Conservation (phyloP, 2,797 vertebrate genomes). For the Coranthus polyacanthus region DNA sequence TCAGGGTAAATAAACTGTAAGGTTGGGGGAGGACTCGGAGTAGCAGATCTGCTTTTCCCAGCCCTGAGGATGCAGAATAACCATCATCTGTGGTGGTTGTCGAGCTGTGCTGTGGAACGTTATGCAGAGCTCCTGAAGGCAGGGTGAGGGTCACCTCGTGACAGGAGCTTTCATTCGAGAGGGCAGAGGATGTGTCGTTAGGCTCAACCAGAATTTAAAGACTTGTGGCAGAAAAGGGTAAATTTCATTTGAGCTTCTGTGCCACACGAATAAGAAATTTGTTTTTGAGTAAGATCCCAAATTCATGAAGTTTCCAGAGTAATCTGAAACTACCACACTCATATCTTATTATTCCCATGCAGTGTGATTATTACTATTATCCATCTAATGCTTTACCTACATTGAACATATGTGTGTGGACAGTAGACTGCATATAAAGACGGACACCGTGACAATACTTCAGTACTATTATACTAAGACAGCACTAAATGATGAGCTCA, state of each 20-base stretch:
- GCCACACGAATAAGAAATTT: background rate
- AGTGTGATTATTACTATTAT: background rate
- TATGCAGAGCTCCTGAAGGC: slow-evolving; percentile 41
- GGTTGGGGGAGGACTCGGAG: slow-evolving; percentile 32
- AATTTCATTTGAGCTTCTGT: background rate
- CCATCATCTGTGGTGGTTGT: slow-evolving; percentile 63
- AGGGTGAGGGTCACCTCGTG: slow-evolving; percentile 38
- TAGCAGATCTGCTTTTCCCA: slow-evolving; percentile 46
- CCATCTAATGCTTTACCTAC: no score
- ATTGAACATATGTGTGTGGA: no score
- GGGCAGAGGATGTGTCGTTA: slow-evolving; percentile 34
- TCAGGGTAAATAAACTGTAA: slow-evolving; percentile 51
- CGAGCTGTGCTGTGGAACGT: background rate
- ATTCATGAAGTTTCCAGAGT: slow-evolving; percentile 2
- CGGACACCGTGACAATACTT: no score
- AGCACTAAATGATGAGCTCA: no score
- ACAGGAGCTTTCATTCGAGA: slow-evolving; percentile 26
- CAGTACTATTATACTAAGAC: no score
- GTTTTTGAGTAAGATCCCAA: background rate
- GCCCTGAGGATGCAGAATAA: slow-evolving; percentile 55
- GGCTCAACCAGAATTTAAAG: slow-evolving; percentile 12
- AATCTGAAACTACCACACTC: background rate
- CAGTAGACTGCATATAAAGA: no score
- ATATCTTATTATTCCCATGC: background rate
- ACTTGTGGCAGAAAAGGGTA: slow-evolving; percentile 25